A percentile compares a stretch with the other conserved stretches of the same genome.
Conservation (phyloP, 2,113 vertebrate species). For the Anolis sagrei region DNA sequence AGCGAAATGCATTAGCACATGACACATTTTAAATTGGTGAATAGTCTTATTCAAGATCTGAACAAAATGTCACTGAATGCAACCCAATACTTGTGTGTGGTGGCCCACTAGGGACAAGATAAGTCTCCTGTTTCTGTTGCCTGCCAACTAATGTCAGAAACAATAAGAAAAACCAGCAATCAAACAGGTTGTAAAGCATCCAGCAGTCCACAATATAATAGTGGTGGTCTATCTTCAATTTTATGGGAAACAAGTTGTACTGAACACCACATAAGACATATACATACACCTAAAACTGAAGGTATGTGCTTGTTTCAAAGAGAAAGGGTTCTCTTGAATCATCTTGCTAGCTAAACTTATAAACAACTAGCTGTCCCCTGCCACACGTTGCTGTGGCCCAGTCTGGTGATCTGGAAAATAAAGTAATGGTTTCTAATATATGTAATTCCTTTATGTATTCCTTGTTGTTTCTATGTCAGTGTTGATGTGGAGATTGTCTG, state of each 20-base stretch:
- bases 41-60: rapidly evolving
- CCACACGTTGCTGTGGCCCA: too few species aligned
- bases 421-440: too few species aligned
- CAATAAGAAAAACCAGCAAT: neutral
- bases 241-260: neutral
- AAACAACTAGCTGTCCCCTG: too few species aligned
- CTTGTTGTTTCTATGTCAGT: too few species aligned
- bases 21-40: neutral
- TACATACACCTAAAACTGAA: neutral
- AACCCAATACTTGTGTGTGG: neutral
- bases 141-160: neutral
- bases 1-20: neutral
- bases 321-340: too few species aligned
- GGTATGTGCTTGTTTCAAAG: too few species aligned
- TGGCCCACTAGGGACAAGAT: neutral
- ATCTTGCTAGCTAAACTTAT: too few species aligned
- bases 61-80: too few species aligned
- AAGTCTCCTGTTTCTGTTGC: neutral
- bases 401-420: too few species aligned
- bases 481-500: too few species aligned
- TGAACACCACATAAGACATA: neutral
- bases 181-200: neutral
- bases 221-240: neutral
- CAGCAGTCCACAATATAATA: neutral
- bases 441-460: too few species aligned